A percentile compares a stretch with the other conserved stretches of the same genome.
These are phyloP conservation scores for Dromaius novaehollandiae DNA, from an alignment of 2,113 vertebrate genomes.

Conservation along the genomic window DNA sequence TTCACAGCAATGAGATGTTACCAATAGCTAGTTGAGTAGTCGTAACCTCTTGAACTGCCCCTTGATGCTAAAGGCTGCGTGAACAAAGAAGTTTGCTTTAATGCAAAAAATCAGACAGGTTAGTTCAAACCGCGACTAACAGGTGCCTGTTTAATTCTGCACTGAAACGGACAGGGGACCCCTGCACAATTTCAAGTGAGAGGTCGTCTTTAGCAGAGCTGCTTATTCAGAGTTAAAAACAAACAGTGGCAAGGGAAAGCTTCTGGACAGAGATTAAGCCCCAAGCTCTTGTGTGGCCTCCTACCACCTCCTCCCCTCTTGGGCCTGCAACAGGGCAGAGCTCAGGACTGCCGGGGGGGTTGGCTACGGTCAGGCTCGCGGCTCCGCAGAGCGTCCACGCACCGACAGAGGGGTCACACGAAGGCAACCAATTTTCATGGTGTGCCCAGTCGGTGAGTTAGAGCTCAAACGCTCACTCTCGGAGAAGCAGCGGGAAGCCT, in stretches of 20 bases:
- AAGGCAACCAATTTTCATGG: background rate
- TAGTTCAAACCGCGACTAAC: background rate
- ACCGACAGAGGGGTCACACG: too few species aligned
- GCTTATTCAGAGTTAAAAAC: background rate
- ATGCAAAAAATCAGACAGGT: accelerated
- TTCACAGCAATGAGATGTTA: background rate
- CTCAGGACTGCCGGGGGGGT: too few species aligned
- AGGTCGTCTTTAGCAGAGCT: background rate
- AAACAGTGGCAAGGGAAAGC: background rate
- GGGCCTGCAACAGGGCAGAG: too few species aligned
- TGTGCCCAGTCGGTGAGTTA: too few species aligned
- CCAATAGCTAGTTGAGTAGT: background rate
- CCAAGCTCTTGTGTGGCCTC: background rate
- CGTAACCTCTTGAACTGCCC: background rate
- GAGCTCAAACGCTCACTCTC: too few species aligned
- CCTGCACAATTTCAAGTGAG: background rate
- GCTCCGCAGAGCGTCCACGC: too few species aligned
- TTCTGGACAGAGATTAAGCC: background rate
- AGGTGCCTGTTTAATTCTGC: background rate
- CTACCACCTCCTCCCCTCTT: too few species aligned
- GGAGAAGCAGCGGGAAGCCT: background rate
- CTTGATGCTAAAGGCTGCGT: background rate
- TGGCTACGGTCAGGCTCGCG: too few species aligned
- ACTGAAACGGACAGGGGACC: background rate
- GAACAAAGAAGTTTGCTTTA: background rate